phyloP scores from a whole-genome alignment of 2,797 vertebrate genomes.

The Enteromius paludinosus region DNA sequence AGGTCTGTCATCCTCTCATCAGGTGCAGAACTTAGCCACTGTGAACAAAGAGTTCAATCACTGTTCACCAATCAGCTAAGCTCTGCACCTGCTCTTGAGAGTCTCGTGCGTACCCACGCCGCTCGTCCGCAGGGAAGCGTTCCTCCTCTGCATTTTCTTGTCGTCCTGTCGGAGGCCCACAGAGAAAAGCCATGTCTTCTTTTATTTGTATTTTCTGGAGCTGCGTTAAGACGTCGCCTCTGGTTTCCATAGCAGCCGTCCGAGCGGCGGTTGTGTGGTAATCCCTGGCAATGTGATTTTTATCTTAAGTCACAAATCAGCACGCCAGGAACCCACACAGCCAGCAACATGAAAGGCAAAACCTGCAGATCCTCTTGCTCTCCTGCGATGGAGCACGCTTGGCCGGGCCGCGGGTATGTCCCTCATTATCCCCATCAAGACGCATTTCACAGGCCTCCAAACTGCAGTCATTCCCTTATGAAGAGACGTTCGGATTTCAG shows the following conservation, averaged over 20 bases:
- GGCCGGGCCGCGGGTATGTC: constrained; percentile 78
- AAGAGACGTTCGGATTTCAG: constrained; percentile 31
- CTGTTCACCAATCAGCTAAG: constrained; percentile 99
- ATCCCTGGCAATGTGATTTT: constrained; percentile 99
- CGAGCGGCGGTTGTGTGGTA: constrained; percentile 93
- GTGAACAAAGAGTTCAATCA: constrained; percentile 99
- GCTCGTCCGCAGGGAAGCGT: background rate
- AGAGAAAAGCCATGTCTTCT: constrained; percentile 49
- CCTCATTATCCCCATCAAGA: constrained; percentile 82
- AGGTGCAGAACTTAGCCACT: constrained; percentile 99
- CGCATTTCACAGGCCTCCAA: constrained; percentile 78
- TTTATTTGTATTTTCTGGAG: constrained; percentile 53
- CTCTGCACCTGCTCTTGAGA: constrained; percentile 89
- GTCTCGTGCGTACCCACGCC: constrained; percentile 10
- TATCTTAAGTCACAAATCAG: constrained; percentile 99
- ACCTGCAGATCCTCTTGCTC: constrained; percentile 60
- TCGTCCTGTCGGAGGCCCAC: constrained; percentile 12
- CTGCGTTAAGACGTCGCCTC: constrained; percentile 53
- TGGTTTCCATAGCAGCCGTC: constrained; percentile 84
- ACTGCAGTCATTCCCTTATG: constrained; percentile 24
- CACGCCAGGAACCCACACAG: constrained; percentile 99
- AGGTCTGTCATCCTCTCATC: constrained; percentile 83
- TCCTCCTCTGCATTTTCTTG: constrained; percentile 43
- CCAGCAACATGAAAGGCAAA: constrained; percentile 85
- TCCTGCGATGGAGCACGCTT: constrained; percentile 72